A percentile compares a stretch with the other conserved stretches of the same genome.
phyloP scores from a whole-genome alignment of 2,113 vertebrate genomes.

The Euleptes europaea region DNA sequence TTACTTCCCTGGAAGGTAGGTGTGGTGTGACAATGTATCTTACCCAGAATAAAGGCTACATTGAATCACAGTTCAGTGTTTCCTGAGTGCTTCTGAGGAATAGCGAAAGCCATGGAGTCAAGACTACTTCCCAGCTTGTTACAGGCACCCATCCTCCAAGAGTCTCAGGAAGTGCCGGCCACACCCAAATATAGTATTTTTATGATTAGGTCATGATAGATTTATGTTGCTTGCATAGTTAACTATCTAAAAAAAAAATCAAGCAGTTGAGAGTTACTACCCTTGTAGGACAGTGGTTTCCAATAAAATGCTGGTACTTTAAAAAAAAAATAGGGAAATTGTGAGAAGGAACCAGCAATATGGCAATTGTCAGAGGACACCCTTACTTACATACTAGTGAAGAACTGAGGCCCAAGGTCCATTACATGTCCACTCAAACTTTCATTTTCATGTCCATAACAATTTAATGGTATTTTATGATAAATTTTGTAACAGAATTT shows the following conservation, averaged over 20 bases:
- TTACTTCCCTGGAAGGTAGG: no score
- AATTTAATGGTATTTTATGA: background rate
- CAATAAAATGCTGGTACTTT: background rate
- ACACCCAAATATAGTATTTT: background rate
- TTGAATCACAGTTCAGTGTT: no score
- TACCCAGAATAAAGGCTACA: no score
- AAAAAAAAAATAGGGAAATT: background rate
- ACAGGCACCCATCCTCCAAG: no score
- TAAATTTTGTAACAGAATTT: slow-evolving; percentile 5
- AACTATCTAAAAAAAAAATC: background rate
- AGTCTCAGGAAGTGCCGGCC: no score
- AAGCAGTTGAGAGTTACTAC: background rate
- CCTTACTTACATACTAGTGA: background rate
- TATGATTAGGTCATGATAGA: no score
- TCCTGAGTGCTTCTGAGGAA: no score
- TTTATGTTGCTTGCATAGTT: background rate
- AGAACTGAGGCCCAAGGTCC: background rate
- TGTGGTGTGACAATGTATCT: no score
- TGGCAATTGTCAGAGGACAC: background rate
- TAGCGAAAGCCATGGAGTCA: no score
- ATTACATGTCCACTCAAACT: background rate
- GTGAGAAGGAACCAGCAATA: background rate
- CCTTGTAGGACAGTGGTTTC: background rate
- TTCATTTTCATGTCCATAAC: background rate
- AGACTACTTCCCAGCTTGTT: no score